Conservation (phyloP, 2,888 invertebrate species). For the Epistrophe grossulariae region DNA sequence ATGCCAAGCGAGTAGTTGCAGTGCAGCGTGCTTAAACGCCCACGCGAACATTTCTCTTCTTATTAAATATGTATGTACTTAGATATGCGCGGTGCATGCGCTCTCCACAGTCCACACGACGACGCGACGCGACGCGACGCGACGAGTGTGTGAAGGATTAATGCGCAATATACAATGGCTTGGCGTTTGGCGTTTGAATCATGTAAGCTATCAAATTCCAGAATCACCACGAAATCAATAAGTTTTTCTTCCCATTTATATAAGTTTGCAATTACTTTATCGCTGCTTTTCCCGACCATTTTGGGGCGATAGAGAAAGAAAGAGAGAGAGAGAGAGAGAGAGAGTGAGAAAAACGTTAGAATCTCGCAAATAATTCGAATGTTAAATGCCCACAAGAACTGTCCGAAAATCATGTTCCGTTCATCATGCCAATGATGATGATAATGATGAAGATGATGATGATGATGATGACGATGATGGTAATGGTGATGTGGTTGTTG, state of each 20-base stretch:
- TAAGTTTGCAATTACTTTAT: conserved; percentile 31
- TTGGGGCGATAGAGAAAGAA: not conserved
- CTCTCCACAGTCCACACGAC: conserved; percentile 37
- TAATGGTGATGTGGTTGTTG: conserved; percentile 18
- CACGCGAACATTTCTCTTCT: conserved; percentile 66
- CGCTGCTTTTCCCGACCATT: not conserved
- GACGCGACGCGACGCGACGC: too few relatives aligned
- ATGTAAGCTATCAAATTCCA: conserved; percentile 74
- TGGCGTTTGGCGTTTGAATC: conserved; percentile 53
- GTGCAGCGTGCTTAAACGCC: conserved; percentile 63
- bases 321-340: conserved; percentile 18
- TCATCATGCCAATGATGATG: conserved; percentile 49
- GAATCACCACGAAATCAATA: conserved; percentile 74
- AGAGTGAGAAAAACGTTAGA: conserved; percentile 58
- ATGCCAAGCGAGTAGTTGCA: conserved; percentile 18
- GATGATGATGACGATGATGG: conserved; percentile 18
- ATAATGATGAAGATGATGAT: conserved; percentile 1
- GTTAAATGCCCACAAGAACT: conserved; percentile 67
- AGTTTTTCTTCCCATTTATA: conserved; percentile 15
- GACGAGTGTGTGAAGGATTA: conserved; percentile 66
- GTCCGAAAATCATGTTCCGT: conserved; percentile 64
- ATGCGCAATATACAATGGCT: conserved; percentile 60
- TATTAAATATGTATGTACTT: not conserved
- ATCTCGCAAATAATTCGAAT: conserved; percentile 53
- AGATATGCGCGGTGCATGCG: conserved; percentile 49